These are phyloP conservation scores for Clamator glandarius DNA, from an alignment of 2,797 vertebrate species.

Conservation along the genomic window DNA sequence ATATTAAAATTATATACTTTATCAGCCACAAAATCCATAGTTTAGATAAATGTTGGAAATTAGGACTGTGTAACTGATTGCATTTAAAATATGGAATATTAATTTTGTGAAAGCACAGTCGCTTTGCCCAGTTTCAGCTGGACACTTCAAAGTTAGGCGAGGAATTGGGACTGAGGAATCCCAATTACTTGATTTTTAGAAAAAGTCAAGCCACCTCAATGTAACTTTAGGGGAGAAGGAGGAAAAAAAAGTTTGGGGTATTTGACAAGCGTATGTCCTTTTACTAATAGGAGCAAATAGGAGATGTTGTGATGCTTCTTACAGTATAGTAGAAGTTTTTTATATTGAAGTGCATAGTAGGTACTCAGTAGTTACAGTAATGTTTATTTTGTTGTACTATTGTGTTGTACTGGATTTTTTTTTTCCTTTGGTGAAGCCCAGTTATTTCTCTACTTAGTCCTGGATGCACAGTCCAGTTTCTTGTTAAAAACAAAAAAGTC, in stretches of 20 bases:
- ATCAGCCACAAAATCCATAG: not conserved
- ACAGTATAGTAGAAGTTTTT: not conserved
- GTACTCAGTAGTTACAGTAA: not conserved
- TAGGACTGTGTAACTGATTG: not conserved
- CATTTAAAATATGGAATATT: not conserved
- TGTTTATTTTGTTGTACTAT: not conserved
- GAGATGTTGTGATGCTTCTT: not conserved
- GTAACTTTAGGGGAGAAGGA: not conserved
- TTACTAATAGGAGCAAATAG: accelerated
- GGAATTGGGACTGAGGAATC: not conserved
- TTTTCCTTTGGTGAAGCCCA: not conserved
- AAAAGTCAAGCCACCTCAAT: not conserved
- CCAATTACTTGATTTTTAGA: not conserved
- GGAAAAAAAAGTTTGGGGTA: not conserved
- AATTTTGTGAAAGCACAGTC: not conserved
- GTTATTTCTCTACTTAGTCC: not conserved
- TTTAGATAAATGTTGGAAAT: not conserved
- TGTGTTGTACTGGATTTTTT: not conserved
- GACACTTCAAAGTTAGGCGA: not conserved
- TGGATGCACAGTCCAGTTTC: not conserved
- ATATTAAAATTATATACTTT: not conserved
- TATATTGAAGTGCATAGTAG: not conserved
- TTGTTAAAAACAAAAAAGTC: not conserved
- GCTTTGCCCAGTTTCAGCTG: not conserved
- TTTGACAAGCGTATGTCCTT: not conserved